Conservation (phyloP, 2,797 vertebrate genomes). For the Melanotaenia parkinsoni region DNA sequence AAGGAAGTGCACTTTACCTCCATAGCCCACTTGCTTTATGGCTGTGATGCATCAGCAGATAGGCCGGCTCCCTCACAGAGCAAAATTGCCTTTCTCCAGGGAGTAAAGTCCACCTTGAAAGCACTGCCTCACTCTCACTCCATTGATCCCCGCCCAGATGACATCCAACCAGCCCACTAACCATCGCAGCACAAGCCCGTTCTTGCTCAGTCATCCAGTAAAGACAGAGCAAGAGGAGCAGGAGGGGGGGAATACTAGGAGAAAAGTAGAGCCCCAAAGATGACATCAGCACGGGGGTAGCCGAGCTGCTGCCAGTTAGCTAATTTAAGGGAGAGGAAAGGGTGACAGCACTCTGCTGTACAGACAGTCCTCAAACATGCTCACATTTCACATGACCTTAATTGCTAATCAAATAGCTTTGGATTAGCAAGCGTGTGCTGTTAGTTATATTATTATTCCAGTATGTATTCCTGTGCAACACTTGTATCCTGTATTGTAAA, state of each 20-base stretch:
- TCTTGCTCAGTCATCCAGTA: slow-evolving; percentile 57
- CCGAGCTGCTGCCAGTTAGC: slow-evolving; percentile 44
- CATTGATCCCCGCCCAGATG: slow-evolving; percentile 36
- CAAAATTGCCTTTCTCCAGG: slow-evolving; percentile 44
- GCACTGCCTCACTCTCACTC: slow-evolving; percentile 37
- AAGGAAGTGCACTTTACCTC: slow-evolving; percentile 78
- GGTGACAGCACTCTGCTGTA: slow-evolving; percentile 2
- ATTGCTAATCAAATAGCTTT: background rate
- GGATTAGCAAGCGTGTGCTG: background rate
- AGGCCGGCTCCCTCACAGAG: slow-evolving; percentile 22
- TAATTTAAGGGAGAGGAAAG: slow-evolving; percentile 46
- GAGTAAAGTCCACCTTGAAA: slow-evolving; percentile 41
- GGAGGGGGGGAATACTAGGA: slow-evolving; percentile 5
- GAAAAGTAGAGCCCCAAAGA: slow-evolving; percentile 42
- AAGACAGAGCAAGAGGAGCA: slow-evolving; percentile 22
- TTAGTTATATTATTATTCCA: background rate
- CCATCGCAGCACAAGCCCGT: slow-evolving; percentile 40
- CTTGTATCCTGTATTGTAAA: background rate
- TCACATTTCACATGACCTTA: slow-evolving; percentile 14
- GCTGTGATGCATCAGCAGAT: slow-evolving; percentile 65
- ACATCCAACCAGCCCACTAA: slow-evolving; percentile 43
- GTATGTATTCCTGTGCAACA: too few species aligned
- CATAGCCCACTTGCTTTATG: slow-evolving; percentile 64
- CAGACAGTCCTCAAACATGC: slow-evolving; percentile 3
- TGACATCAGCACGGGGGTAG: slow-evolving; percentile 62